These are phyloP conservation scores for Calonectris borealis DNA, from an alignment of 2,113 vertebrate genomes.

Conservation along the genomic window DNA sequence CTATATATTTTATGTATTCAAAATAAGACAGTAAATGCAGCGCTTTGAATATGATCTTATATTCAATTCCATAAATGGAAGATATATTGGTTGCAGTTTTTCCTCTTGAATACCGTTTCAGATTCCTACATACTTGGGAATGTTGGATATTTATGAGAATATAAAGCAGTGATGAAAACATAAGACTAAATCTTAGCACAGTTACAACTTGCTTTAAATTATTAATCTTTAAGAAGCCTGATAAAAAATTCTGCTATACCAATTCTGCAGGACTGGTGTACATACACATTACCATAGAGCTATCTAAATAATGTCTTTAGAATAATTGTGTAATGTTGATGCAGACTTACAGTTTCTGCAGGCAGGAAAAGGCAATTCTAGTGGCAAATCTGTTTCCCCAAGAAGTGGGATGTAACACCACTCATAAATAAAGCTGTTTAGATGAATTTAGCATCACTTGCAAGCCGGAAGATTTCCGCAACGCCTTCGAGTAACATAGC, in stretches of 20 bases:
- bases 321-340: conserved; percentile 8
- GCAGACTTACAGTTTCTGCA: not conserved
- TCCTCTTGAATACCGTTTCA: conserved; percentile 55
- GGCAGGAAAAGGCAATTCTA: conserved; percentile 28
- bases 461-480: not conserved
- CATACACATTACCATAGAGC: not conserved
- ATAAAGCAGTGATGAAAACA: conserved; percentile 61
- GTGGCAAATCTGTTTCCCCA: not conserved
- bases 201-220: conserved; percentile 71
- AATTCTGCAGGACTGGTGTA: conserved; percentile 5
- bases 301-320: conserved; percentile 28
- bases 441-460: not conserved
- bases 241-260: conserved; percentile 60
- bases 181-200: conserved; percentile 60
- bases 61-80: conserved; percentile 60
- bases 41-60: conserved; percentile 66
- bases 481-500: not conserved
- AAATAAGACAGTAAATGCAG: conserved; percentile 59
- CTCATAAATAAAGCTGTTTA: conserved; percentile 8
- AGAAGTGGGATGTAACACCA: not conserved
- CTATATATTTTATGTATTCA: conserved; percentile 66
- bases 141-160: conserved; percentile 61
- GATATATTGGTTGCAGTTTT: conserved; percentile 57
- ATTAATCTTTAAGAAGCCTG: conserved; percentile 62
- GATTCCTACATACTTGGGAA: conserved; percentile 57